Conservation (phyloP, 64 coral and sea anemone species). For the Pocillopora verrucosa region DNA sequence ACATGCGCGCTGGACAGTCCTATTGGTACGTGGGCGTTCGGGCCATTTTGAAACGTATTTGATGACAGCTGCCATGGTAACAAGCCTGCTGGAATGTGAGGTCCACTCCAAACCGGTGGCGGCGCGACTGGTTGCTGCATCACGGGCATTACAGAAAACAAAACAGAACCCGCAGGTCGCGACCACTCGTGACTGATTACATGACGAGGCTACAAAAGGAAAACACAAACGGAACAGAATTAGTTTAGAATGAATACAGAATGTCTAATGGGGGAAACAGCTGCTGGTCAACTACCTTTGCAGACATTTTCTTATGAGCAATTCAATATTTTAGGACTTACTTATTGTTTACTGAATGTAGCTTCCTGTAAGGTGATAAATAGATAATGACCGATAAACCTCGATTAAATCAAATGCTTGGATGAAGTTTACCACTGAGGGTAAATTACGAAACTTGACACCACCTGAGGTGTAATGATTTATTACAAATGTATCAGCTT, state of each 20-base stretch:
- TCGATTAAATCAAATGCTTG: too few relatives aligned
- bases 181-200: slow-evolving; percentile 81
- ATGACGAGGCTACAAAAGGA: slow-evolving; percentile 57
- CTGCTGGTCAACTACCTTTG: too few relatives aligned
- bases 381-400: too few relatives aligned
- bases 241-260: not conserved
- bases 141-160: slow-evolving; percentile 93
- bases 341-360: too few relatives aligned
- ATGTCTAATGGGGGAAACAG: not conserved
- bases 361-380: too few relatives aligned
- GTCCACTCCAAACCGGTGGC: slow-evolving; percentile 88
- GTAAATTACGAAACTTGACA: too few relatives aligned
- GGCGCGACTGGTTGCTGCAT: slow-evolving; percentile 85
- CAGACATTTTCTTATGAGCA: too few relatives aligned
- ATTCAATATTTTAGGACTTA: too few relatives aligned
- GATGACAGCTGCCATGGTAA: slow-evolving; percentile 84
- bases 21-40: slow-evolving; percentile 7
- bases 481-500: too few relatives aligned
- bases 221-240: not conserved
- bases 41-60: not conserved
- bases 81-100: slow-evolving; percentile 72
- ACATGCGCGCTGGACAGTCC: slow-evolving; percentile 8
- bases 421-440: too few relatives aligned
- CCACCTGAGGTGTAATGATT: too few relatives aligned
- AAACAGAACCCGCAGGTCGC: slow-evolving; percentile 85